Evolutionary conservation across 2,888 invertebrate species (phyloP), one percentile per base, ranked within the genome.

Genomic region (Lochmaea crataegi): DNA sequence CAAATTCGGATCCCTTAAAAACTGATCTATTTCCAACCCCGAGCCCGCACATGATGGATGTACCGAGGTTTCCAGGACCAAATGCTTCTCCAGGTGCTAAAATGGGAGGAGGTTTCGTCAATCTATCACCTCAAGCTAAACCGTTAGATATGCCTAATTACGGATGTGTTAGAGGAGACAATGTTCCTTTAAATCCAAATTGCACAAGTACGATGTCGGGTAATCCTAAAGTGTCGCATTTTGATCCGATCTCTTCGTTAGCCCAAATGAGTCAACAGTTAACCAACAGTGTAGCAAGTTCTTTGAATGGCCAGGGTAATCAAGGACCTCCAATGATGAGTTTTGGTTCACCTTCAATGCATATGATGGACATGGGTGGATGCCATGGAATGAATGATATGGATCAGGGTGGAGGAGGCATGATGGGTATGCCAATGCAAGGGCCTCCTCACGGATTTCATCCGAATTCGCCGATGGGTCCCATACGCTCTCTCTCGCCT

Each of bases 181-280:
- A 92, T 82, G 88, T 92, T 72, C 92, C 92, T 58, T 83, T 92
- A 56, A 92, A 92, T 86, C 92, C 92, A 0, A 92, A 92, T 79
- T 91, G 90, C 78, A 88, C 89, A 68, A 88, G 88, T 77, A 86
- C 86, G 86, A 90, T 82, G 87, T 88, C 86, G 81, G 88, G 86
- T 84, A 92, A 83, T 87, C 91, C 86, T 82, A 92, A 91, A 88
- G 90, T 87, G 84, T 89, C 90, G 83, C 95, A 92, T 84, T 97
- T 97, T 86, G 97, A 97, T 89, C 97, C 97, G 1, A 97, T 97
- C 82, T 95, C 96, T 67, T 97, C 96, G 10, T 89, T 97, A 82
- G 96, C 96, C 70, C 96, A 97, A 87, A 97, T 97, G 97, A 96
- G 96, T 76, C 96, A 97, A 83, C 96, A 96, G 84, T 87, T 97